A percentile compares a stretch with the other conserved stretches of the same genome.
Evolutionary conservation across 2,113 vertebrate genomes (phyloP).

Genomic region (Mugil cephalus): DNA sequence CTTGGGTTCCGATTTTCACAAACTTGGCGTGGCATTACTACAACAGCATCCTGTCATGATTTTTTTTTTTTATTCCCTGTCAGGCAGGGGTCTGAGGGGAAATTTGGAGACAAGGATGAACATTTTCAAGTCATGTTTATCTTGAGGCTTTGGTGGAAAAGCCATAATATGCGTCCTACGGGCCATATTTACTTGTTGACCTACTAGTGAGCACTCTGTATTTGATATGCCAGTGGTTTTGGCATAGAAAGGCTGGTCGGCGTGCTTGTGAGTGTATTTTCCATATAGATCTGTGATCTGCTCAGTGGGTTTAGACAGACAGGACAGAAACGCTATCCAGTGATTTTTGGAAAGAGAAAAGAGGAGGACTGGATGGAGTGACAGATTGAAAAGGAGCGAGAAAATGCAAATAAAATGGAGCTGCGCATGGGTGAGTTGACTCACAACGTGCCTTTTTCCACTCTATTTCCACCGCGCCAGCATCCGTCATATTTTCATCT

Average conservation of each 20-base stretch:
- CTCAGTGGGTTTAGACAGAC: constrained; percentile 35
- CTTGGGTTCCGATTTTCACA: constrained; percentile 31
- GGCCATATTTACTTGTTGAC: constrained; percentile 59
- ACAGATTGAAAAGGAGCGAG: constrained; percentile 15
- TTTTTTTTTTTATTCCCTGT: constrained; percentile 1
- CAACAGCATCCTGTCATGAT: constrained; percentile 15
- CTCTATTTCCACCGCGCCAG: background rate
- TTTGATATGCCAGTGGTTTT: constrained; percentile 59
- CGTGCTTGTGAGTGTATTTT: constrained; percentile 51
- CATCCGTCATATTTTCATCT: constrained; percentile 1
- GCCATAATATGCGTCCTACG: constrained; percentile 46
- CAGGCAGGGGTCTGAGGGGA: constrained; percentile 26
- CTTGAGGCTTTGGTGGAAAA: constrained; percentile 65
- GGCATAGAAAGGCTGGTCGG: constrained; percentile 28
- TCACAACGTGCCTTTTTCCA: constrained; percentile 21
- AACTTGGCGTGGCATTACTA: constrained; percentile 33
- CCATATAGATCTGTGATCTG: constrained; percentile 39
- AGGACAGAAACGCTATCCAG: constrained; percentile 29
- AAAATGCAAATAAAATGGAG: constrained; percentile 18
- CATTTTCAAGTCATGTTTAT: constrained; percentile 58
- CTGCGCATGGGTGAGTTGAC: constrained; percentile 6
- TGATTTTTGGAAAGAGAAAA: constrained; percentile 42
- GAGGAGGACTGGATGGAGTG: constrained; percentile 21
- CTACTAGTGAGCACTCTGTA: constrained; percentile 37
- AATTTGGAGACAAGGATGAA: constrained; percentile 32